phyloP scores from a whole-genome alignment of 2,888 invertebrate species.

The Altica lythri region DNA sequence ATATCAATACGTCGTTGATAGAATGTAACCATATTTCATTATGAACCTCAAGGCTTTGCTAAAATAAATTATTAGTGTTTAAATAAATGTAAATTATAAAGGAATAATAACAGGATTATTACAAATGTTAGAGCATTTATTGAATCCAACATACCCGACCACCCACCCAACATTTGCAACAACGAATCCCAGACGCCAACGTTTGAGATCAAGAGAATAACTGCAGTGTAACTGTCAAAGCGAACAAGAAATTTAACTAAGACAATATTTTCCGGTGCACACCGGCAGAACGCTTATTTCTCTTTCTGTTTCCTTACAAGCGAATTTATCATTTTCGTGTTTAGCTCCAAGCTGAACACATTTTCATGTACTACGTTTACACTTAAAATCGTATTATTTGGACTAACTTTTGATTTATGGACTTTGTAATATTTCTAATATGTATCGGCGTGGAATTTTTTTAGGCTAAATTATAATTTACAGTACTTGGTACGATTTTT shows the following conservation, averaged over 20 bases:
- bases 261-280: slow-evolving; percentile 12
- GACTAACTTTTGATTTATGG: too few species aligned
- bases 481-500: too few species aligned
- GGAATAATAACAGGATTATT: slow-evolving; percentile 1
- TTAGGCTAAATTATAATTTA: too few species aligned
- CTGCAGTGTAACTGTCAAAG: slow-evolving; percentile 18
- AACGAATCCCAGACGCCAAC: slow-evolving; percentile 4
- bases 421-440: too few species aligned
- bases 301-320: slow-evolving; percentile 10
- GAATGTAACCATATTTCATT: too few species aligned
- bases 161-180: not conserved
- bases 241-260: slow-evolving; percentile 14
- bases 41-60: too few species aligned
- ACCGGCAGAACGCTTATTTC: slow-evolving; percentile 3
- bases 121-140: not conserved
- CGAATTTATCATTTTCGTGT: slow-evolving; percentile 17
- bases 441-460: too few species aligned
- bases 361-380: slow-evolving; percentile 7
- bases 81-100: slow-evolving; percentile 1
- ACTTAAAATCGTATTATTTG: too few species aligned
- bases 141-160: slow-evolving; percentile 2
- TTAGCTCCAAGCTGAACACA: slow-evolving; percentile 12
- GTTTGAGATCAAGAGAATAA: slow-evolving; percentile 15
- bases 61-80: too few species aligned
- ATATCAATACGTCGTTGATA: too few species aligned